phyloP scores from a whole-genome alignment of 1,140 invertebrate species.

The Panonychus citri region DNA sequence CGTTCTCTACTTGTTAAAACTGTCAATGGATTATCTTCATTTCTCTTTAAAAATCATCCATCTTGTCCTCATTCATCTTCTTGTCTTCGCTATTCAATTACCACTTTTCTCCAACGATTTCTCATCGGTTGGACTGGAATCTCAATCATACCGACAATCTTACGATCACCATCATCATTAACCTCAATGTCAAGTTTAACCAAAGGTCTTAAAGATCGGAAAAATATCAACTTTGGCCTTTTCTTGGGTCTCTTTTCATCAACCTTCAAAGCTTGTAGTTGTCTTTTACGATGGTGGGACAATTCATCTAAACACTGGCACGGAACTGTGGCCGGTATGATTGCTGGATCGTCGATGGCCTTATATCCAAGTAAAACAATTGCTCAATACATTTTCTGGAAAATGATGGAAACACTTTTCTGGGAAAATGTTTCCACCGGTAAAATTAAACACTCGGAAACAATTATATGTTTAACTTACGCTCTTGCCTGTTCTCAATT shows the following conservation, averaged over 20 bases:
- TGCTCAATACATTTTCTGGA: slow-evolving; percentile 13
- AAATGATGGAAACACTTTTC: slow-evolving; percentile 10
- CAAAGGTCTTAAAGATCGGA: too few species aligned
- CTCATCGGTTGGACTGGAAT: too few species aligned
- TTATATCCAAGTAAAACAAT: slow-evolving; percentile 12
- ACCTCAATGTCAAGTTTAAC: too few species aligned
- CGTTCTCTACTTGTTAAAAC: too few species aligned
- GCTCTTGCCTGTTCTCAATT: slow-evolving; percentile 29
- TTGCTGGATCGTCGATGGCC: slow-evolving; percentile 12
- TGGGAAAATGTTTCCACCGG: not conserved
- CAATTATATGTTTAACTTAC: slow-evolving; percentile 35
- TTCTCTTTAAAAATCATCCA: too few species aligned
- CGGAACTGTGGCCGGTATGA: slow-evolving; percentile 9
- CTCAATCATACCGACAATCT: too few species aligned
- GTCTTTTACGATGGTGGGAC: slow-evolving; percentile 6
- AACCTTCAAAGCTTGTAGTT: slow-evolving; percentile 1
- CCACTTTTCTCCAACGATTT: too few species aligned
- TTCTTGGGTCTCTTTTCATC: not conserved
- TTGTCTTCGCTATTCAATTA: too few species aligned
- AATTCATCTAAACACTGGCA: slow-evolving; percentile 2
- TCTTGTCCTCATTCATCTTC: too few species aligned
- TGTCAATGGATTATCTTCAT: too few species aligned
- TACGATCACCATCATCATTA: too few species aligned
- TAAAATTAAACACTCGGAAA: not conserved
- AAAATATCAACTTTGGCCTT: not conserved